Evolutionary conservation across 2,113 vertebrate genomes (phyloP).

Genomic region (Dromas ardeola): DNA sequence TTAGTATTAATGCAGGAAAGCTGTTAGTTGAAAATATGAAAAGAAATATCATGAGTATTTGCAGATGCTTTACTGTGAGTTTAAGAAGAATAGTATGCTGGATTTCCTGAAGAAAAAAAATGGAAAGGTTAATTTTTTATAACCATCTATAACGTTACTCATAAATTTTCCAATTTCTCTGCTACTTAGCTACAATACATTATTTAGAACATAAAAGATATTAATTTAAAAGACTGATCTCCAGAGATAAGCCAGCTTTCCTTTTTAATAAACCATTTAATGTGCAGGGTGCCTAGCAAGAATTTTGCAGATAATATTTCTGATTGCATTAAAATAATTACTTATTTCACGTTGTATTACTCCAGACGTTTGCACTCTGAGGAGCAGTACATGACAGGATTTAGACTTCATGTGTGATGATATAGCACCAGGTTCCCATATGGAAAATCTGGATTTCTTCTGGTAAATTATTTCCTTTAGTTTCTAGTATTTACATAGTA

Average conservation of each 20-base stretch:
- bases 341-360: not conserved
- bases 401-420: not conserved
- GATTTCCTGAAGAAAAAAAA: not conserved
- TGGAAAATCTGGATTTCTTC: not conserved
- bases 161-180: conserved; percentile 55
- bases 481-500: not conserved
- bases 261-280: conserved; percentile 37
- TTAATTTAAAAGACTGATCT: conserved; percentile 49
- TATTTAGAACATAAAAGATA: conserved; percentile 51
- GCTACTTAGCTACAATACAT: conserved; percentile 19
- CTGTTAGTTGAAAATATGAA: not conserved
- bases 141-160: not conserved
- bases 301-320: conserved; percentile 24
- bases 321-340: conserved; percentile 30
- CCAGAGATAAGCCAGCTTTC: conserved; percentile 25
- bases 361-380: not conserved
- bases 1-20: not conserved
- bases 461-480: not conserved
- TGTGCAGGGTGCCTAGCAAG: not conserved
- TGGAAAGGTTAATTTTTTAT: conserved; percentile 38
- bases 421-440: not conserved
- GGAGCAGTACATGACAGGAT: not conserved
- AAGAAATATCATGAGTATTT: not conserved
- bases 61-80: not conserved
- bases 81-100: not conserved